Conservation (phyloP, 1,140 invertebrate species). For the Cherax destructor region DNA sequence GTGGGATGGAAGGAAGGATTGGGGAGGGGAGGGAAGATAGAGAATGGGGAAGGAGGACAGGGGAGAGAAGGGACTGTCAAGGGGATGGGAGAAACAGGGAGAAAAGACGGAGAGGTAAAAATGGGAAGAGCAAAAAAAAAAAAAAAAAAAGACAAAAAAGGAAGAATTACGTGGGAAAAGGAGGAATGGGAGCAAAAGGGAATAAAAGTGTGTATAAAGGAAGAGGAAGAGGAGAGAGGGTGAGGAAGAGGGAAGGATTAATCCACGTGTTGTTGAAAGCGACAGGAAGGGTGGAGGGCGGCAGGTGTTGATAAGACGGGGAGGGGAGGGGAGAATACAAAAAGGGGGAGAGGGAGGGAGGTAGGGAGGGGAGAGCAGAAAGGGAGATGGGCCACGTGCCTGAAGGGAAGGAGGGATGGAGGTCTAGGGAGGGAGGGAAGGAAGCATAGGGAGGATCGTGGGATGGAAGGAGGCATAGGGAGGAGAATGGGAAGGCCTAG, state of each 20-base stretch:
- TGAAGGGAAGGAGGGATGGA: too few relatives aligned
- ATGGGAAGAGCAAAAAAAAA: conserved; percentile 31
- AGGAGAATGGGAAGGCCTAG: too few relatives aligned
- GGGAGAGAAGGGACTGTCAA: too few relatives aligned
- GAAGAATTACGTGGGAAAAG: neutral
- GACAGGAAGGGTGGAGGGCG: neutral
- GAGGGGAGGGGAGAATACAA: conserved; percentile 17
- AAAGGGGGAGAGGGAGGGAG: too few relatives aligned
- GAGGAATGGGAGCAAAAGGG: neutral
- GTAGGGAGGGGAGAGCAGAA: conserved; percentile 11
- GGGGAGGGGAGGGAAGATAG: too few relatives aligned
- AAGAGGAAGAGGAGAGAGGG: too few relatives aligned
- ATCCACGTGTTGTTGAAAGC: neutral
- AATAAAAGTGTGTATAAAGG: neutral
- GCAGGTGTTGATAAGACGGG: neutral
- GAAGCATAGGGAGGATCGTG: too few relatives aligned
- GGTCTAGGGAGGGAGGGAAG: too few relatives aligned
- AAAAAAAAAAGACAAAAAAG: conserved; percentile 29
- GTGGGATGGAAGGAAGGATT: neutral
- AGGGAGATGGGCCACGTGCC: neutral
- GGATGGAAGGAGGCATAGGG: too few relatives aligned
- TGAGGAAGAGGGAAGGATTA: too few relatives aligned
- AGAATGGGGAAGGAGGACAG: too few relatives aligned
- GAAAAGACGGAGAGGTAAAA: conserved; percentile 1
- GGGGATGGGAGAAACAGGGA: too few relatives aligned